These are phyloP conservation scores for Trissolcus basalis DNA, from an alignment of 1,140 invertebrate genomes.

Conservation along the genomic window DNA sequence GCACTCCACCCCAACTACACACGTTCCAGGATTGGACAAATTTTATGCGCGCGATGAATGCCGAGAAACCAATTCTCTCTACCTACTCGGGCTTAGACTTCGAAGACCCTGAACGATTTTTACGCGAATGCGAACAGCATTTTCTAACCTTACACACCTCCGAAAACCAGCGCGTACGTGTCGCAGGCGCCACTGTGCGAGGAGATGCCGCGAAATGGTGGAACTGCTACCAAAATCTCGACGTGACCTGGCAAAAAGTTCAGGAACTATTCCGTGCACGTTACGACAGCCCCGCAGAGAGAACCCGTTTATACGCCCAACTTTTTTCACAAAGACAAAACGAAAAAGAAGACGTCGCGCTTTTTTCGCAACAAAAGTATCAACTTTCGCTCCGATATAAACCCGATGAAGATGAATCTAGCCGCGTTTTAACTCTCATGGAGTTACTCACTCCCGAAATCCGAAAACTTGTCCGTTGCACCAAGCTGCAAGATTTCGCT, in stretches of 20 bases:
- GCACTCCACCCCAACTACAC: no score
- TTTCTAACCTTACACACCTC: neutral
- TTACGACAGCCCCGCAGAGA: conserved; percentile 1
- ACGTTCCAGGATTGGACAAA: conserved; percentile 10
- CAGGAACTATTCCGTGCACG: neutral
- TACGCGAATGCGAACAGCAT: neutral
- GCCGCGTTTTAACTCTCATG: neutral
- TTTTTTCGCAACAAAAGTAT: conserved; percentile 22
- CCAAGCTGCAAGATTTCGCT: conserved; percentile 6
- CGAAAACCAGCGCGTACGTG: neutral
- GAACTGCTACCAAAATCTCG: conserved; percentile 8
- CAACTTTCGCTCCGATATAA: conserved; percentile 10
- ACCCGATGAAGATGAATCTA: conserved; percentile 1
- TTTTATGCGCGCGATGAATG: conserved; percentile 8
- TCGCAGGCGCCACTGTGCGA: neutral
- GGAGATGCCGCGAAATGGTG: conserved; percentile 12
- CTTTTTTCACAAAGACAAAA: conserved; percentile 15
- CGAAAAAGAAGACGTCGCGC: conserved; percentile 20
- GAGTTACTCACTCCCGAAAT: conserved; percentile 1
- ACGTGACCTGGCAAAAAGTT: conserved; percentile 18
- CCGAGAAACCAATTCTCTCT: neutral
- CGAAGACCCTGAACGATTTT: conserved; percentile 2
- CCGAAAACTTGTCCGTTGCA: neutral
- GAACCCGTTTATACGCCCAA: neutral
- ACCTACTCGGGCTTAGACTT: conserved; percentile 1